A percentile compares a stretch with the other conserved stretches of the same genome.
These are phyloP conservation scores for Machimus atricapillus DNA, from an alignment of 2,888 invertebrate genomes.

Conservation along the genomic window DNA sequence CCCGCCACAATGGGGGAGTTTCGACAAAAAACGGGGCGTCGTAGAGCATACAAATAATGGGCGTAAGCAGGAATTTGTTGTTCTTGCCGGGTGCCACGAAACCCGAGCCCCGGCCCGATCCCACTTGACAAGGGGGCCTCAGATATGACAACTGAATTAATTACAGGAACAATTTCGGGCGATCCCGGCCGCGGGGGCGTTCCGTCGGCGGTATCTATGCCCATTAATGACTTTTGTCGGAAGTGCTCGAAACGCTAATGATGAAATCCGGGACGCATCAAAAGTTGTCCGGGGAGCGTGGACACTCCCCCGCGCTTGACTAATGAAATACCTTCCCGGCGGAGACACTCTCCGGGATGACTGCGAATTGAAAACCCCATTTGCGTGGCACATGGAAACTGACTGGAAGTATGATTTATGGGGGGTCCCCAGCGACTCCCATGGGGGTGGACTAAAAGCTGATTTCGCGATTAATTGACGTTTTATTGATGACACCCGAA, in stretches of 20 bases:
- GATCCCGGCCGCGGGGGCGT: background rate
- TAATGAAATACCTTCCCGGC: background rate
- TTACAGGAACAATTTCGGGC: conserved; percentile 2
- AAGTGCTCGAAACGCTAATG: conserved; percentile 10
- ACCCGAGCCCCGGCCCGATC: background rate
- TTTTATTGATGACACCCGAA: conserved; percentile 34
- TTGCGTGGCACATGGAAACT: conserved; percentile 8
- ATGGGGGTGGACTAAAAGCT: background rate
- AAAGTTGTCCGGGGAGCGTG: background rate
- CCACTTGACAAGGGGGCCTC: background rate
- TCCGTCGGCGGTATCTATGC: background rate
- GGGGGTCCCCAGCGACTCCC: background rate
- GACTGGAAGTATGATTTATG: conserved; percentile 15
- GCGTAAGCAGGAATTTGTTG: background rate
- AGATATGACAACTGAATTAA: conserved; percentile 28
- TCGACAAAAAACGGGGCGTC: background rate
- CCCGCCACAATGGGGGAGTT: background rate
- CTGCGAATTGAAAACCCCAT: background rate
- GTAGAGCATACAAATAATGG: background rate
- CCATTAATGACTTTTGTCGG: conserved; percentile 13
- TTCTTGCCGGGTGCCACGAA: background rate
- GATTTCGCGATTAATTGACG: conserved; percentile 31
- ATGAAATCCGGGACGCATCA: conserved; percentile 1
- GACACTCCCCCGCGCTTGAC: background rate
- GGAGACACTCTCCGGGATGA: background rate